Evolutionary conservation across 2,113 vertebrate genomes (phyloP), one percentile per base, ranked within the genome.

Genomic region (Equus przewalskii): DNA sequence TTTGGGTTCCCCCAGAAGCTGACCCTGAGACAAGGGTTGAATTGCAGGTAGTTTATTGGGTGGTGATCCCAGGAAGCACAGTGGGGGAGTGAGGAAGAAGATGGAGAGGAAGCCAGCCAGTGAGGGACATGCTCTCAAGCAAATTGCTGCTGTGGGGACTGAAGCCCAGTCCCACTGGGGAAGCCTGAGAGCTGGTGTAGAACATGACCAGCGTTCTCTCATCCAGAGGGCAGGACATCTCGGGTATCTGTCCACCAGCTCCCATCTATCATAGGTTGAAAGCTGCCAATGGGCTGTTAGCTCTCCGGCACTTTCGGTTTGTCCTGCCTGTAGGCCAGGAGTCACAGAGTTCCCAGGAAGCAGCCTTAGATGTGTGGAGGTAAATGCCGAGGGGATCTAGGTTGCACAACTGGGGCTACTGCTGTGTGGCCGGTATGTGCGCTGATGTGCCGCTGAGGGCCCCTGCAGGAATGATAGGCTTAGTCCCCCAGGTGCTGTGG

Each of bases 321-420:
- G 26, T 36, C 24, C 24, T 83, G 16, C 54, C 54, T 65, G 58
- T 56, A 73, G 49, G 46, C 15, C 64, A 13, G 5, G 16, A 16
- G 60, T 62, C 26, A 3, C 49, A 13, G 58, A 72, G 58, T 49
- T 19, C 7, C 78, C 26, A 9, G 72, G 69, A 64, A 70, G 44
- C 62, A 60, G 44, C 30, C 78, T n/a, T 72, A 0, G 0, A 41
- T 0, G 13, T 4, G 24, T 5, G 60, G n/a, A 75, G 51, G 21
- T 60, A 44, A 64, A 60, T 24, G 79, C 58, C 2, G 44, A 78
- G 70, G 76, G 46, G 62, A 28, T 30, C 19, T 5, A 30, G 28
- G 49, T 41, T 46, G 30, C 49, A 26, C 36, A 7, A 9, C 10
- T 0, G 1, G 1, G 18, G 7, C 60, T 78, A 62, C 22, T 49